Percentiles rank a stretch among this genome's conserved stretches.
These are phyloP conservation scores for Thaleichthys pacificus DNA, from an alignment of 2,797 vertebrate species.

Conservation along the genomic window DNA sequence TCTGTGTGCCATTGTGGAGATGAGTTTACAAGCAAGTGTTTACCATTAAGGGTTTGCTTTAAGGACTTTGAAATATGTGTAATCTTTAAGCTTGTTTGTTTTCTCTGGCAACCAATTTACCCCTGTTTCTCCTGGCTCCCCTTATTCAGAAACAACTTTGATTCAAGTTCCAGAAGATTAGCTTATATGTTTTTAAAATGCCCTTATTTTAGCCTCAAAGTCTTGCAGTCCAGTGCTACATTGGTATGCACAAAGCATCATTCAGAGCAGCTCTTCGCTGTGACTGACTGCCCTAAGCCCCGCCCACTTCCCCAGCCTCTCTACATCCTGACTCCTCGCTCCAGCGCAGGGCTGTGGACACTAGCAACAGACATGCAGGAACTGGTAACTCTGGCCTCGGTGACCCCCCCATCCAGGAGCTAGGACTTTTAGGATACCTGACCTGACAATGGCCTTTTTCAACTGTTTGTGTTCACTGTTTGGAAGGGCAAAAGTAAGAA, in stretches of 20 bases:
- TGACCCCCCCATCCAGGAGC: neutral
- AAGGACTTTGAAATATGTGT: neutral
- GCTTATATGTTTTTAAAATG: constrained; percentile 1
- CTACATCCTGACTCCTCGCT: neutral
- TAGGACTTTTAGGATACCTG: constrained; percentile 18
- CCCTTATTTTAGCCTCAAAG: constrained; percentile 4
- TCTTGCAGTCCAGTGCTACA: constrained; percentile 8
- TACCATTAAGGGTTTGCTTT: neutral
- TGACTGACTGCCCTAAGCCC: constrained; percentile 17
- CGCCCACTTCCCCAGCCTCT: constrained; percentile 10
- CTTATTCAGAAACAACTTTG: neutral
- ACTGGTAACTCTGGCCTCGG: constrained; percentile 7
- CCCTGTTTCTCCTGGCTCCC: neutral
- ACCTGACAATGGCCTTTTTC: constrained; percentile 30
- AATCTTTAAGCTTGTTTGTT: neutral
- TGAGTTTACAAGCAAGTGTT: neutral
- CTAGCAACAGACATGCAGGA: neutral
- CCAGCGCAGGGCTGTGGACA: constrained; percentile 12
- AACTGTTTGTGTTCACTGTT: constrained; percentile 37
- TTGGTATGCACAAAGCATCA: constrained; percentile 35
- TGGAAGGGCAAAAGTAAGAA: constrained; percentile 35
- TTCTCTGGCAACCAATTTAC: neutral
- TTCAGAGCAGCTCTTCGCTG: constrained; percentile 4
- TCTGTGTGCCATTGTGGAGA: neutral
- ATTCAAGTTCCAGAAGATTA: neutral